Base-by-base conservation (phyloP, 35 echinoderm and acorn worm genomes). In the Heliocidaris tuberculata region DNA sequence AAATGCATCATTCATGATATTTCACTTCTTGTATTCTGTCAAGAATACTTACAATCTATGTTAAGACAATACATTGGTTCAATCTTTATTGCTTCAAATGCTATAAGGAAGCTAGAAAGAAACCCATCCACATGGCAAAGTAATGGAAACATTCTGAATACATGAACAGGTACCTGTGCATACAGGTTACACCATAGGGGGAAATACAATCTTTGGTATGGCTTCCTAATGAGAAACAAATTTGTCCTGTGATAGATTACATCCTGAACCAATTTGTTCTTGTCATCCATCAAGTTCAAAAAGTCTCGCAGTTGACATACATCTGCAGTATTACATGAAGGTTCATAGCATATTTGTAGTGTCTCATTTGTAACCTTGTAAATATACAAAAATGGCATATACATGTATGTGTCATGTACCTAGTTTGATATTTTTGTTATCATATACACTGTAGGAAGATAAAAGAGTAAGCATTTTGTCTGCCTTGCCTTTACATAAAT, bases 261-360 rank as follows among this genome's bases (percentile, higher is more conserved):
- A 89, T 89, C 87, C 87, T 89, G 87, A 89, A 78, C 65, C 65
- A 78, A 78, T 78, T 78, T 78, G 65, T 78, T n/a, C 65, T n/a
- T 78, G 65, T 78, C 65, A 78, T 78, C 65, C 65, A 78, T 78
- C 65, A 78, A 78, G 65, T 78, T 78, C 65, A 78, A 27, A 78
- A 21, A 78, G 65, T 78, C 65, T n/a, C 7, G 17, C 60, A 70
- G 60, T 78, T 78, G 65, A 78, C 65, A 78, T 78, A 78, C 65
- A 78, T 78, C 17, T 78, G 65, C 6, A 78, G 65, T n/a, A 7
- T 78, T 78, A 78, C 17, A n/a, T 78, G 60, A 70, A 6, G 65
- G 21, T 78, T 78, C 65, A 78, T 78, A n/a, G 65, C 65, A 19
- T 7, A 19, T 3, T 0, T 78, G 21, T 7, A 5, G 65, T 78